Base-by-base conservation (phyloP, 2,113 vertebrate genomes). In the Colossoma macropomum region DNA sequence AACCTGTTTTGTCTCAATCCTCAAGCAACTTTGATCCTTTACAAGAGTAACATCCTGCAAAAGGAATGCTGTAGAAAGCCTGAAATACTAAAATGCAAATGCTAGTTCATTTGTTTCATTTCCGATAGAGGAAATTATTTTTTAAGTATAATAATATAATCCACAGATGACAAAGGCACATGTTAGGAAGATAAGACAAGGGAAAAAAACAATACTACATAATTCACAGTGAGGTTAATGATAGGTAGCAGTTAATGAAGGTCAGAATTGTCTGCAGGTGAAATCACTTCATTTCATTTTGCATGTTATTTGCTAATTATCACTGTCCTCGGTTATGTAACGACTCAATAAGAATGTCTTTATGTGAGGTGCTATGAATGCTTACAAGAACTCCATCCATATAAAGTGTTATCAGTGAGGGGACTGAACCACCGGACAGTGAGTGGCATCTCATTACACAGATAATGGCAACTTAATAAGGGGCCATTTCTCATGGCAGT, bases 361-460 rank as follows among this genome's bases (percentile, higher is more conserved):
- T 19, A 59, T 27, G 3, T 38, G 48, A 70, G 77, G 23, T 80
- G 77, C 8, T 71, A 23, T 69, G 54, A 59, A 80, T 59, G 52
- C n/a, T 80, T 71, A 27, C 52, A 72, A 72, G 52, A 54, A 48
- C 34, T 79, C 10, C 4, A 3, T 34, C 54, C 3, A 45, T 38
- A 80, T 72, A 72, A 71, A 62, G 56, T 72, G 68, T 34, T 66
- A 62, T 72, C 79, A 72, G 65, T 60, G 32, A 80, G 9, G 69
- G 54, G 59, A 80, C 32, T 62, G 54, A 72, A 19, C 56, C 41
- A 32, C 69, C 62, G 56, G 69, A 81, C 79, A 59, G 60, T 81
- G 59, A 69, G 56, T 83, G 79, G 86, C 81, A 70, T 80, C 80
- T 82, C 63, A 84, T 85, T 87, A 85, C 77, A 41, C 73, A 56